These are phyloP conservation scores for Brachypalpus laphriformis DNA, from an alignment of 2,888 invertebrate genomes.

Conservation along the genomic window DNA sequence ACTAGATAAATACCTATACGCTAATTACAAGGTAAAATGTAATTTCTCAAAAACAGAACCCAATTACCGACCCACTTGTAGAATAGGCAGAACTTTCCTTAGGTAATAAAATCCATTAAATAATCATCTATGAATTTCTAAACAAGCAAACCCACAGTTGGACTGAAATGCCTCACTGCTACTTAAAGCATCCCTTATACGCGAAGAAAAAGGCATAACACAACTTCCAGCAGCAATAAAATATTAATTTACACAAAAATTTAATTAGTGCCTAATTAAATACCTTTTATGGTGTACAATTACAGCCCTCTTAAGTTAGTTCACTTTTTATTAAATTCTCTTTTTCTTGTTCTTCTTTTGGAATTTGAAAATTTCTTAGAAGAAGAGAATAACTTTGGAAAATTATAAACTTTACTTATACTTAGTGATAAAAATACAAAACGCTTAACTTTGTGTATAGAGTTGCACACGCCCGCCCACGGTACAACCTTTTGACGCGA, in stretches of 20 bases:
- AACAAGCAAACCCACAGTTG: neutral
- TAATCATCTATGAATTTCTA: neutral
- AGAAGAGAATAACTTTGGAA: constrained; percentile 16
- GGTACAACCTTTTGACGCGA: neutral
- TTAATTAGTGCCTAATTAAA: constrained; percentile 49
- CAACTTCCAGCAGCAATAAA: neutral
- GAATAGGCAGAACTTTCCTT: too few species aligned
- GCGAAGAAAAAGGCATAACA: neutral
- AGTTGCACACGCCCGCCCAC: neutral
- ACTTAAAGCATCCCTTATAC: neutral
- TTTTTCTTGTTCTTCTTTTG: neutral
- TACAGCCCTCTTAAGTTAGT: neutral
- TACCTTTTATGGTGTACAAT: constrained; percentile 36
- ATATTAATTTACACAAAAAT: constrained; percentile 44
- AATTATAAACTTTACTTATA: constrained; percentile 14
- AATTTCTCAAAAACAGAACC: too few species aligned
- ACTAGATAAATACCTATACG: too few species aligned
- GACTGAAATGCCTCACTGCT: neutral
- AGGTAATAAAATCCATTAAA: neutral
- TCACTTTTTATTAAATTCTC: neutral
- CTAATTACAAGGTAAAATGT: too few species aligned
- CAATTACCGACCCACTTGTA: too few species aligned
- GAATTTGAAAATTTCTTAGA: constrained; percentile 7
- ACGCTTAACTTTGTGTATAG: neutral
- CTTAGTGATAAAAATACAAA: neutral